Conservation (phyloP, 2,797 vertebrate genomes). For the Siniperca undulata region DNA sequence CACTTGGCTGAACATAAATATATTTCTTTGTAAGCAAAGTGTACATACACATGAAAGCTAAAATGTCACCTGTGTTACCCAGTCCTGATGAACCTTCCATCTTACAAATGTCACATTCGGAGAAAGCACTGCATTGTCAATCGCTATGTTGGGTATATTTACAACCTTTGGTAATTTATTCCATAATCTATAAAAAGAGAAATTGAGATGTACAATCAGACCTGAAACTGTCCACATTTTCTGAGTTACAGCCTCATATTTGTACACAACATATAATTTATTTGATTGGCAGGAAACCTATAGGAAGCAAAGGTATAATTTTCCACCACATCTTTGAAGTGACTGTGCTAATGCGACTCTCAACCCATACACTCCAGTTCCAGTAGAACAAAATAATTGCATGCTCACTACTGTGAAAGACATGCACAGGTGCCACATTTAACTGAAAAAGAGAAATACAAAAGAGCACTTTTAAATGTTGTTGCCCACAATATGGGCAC, state of each 20-base stretch:
- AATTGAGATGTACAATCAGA: conserved; percentile 14
- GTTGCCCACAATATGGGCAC: neutral
- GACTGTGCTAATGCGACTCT: neutral
- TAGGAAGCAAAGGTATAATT: conserved; percentile 38
- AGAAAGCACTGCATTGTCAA: conserved; percentile 79
- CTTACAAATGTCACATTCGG: conserved; percentile 80
- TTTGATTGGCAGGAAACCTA: conserved; percentile 15
- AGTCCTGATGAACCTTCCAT: conserved; percentile 87
- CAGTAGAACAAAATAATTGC: neutral
- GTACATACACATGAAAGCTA: neutral
- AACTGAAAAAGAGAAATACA: neutral
- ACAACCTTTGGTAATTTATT: conserved; percentile 86
- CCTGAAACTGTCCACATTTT: conserved; percentile 6
- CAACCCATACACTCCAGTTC: neutral
- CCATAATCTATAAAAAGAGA: conserved; percentile 83
- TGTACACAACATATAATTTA: neutral
- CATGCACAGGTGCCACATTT: neutral
- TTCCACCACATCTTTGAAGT: conserved; percentile 18
- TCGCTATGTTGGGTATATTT: conserved; percentile 82
- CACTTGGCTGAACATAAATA: neutral
- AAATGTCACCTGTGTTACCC: conserved; percentile 82
- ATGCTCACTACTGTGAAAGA: neutral
- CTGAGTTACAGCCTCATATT: neutral
- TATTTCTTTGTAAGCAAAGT: neutral
- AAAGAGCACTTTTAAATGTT: neutral